Evolutionary conservation across 2,113 vertebrate species (phyloP), one percentile per base, ranked within the genome.

Genomic region (Corythornis vintsioides): DNA sequence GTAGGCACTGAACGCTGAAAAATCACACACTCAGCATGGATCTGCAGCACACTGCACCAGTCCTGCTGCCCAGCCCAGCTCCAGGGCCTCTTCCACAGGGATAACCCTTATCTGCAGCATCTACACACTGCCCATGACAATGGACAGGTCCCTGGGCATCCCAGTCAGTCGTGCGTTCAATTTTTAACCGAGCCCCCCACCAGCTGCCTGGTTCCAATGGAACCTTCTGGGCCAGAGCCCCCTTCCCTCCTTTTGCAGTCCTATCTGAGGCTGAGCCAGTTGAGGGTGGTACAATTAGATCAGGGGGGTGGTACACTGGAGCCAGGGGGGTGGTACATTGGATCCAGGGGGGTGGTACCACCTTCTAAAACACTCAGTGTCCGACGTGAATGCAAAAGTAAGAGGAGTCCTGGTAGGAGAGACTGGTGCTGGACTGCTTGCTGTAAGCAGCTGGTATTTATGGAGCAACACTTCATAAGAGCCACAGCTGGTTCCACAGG

Each of bases 1-100:
- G 89, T 92, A 84, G 96, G 96, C 93, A 63, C 80, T 89, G 92
- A 82, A 89, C 6, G 61, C 95, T 94, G 84, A 91, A 93, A 93
- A 95, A 95, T 92, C 96, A 69, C 71, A 96, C 78, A 88, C 95
- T 94, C 95, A 48, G 90, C 86, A 73, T 52, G 91, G 89, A 74
- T 80, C 72, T 83, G 92, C 94, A 25, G 70, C 82, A 74, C 56
- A 53, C 65, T 83, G 86, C 93, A 63, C 88, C 94, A 56, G 11
- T 84, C 84, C 33, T 71, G 73, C 78, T 61, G 40, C 92, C 45
- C 19, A 74, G 83, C 90, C 90, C 1, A 31, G 87, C 85, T 82
- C 11, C 84, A 11, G 75, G 25, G 95, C 85, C 86, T 63, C 87
- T 42, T 29, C 55, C 88, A 28, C 63, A 6, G 64, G 90, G 67